Evolutionary conservation across 2,888 invertebrate species (phyloP).

Genomic region (Conomelus anceps): DNA sequence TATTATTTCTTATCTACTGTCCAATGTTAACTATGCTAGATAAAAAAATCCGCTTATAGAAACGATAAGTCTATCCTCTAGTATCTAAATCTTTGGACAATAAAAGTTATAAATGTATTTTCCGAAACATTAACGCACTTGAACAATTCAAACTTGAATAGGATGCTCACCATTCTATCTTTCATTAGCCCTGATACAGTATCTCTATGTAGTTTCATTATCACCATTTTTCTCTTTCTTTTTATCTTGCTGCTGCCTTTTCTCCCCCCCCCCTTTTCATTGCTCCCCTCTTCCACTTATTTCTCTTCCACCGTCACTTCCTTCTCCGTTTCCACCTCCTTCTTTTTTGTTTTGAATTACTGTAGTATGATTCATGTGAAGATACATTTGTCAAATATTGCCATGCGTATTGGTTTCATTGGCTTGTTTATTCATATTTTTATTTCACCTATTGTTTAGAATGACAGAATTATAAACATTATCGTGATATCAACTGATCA

Average conservation of each 20-base stretch:
- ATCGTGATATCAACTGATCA: no score
- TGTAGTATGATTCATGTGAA: no score
- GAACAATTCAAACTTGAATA: not conserved
- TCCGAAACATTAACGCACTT: not conserved
- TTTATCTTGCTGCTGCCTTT: not conserved
- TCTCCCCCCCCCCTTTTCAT: not conserved
- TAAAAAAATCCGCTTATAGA: not conserved
- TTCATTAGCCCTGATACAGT: no score
- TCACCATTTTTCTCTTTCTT: not conserved
- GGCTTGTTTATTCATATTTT: no score
- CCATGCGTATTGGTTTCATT: no score
- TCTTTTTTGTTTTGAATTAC: no score
- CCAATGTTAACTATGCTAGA: not conserved
- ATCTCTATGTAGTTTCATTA: no score
- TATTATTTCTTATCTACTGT: not conserved
- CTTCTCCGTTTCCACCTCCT: no score
- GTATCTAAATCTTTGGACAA: not conserved
- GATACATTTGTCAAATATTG: no score
- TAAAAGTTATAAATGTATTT: not conserved
- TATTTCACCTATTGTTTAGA: no score
- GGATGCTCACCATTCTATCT: not conserved
- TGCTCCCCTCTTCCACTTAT: not conserved
- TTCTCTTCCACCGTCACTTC: no score
- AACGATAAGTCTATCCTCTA: not conserved
- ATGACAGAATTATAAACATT: no score